phyloP scores from a whole-genome alignment of 1,140 invertebrate species.

The Holotrichia oblita region DNA sequence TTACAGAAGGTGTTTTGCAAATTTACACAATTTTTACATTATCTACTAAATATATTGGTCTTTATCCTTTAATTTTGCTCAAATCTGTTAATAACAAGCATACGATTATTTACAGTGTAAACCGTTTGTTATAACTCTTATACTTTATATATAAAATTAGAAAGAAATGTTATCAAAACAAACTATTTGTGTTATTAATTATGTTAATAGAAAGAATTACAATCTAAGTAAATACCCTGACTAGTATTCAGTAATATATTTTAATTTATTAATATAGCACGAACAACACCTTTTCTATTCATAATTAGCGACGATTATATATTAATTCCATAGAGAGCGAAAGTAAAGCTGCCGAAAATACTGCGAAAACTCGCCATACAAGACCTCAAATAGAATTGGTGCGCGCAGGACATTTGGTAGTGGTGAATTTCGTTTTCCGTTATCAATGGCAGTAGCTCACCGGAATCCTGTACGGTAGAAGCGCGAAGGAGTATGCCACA shows the following conservation, averaged over 20 bases:
- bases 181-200: too few relatives aligned
- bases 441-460: background rate
- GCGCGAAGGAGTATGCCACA: background rate
- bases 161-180: too few relatives aligned
- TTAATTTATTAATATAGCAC: background rate
- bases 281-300: background rate
- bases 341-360: background rate
- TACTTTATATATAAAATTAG: too few relatives aligned
- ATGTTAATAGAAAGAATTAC: too few relatives aligned
- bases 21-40: too few relatives aligned
- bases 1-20: too few relatives aligned
- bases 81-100: too few relatives aligned
- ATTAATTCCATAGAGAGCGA: background rate
- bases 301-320: background rate
- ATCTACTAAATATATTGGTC: too few relatives aligned
- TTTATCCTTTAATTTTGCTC: too few relatives aligned
- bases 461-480: background rate
- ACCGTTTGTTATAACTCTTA: too few relatives aligned
- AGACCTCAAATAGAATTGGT: background rate
- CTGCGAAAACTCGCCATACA: background rate
- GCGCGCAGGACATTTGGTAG: background rate
- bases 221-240: too few relatives aligned
- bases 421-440: background rate
- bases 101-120: too few relatives aligned
- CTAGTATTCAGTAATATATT: background rate